Conservation (phyloP, 2,888 invertebrate genomes). For the Halictus quadricinctus region DNA sequence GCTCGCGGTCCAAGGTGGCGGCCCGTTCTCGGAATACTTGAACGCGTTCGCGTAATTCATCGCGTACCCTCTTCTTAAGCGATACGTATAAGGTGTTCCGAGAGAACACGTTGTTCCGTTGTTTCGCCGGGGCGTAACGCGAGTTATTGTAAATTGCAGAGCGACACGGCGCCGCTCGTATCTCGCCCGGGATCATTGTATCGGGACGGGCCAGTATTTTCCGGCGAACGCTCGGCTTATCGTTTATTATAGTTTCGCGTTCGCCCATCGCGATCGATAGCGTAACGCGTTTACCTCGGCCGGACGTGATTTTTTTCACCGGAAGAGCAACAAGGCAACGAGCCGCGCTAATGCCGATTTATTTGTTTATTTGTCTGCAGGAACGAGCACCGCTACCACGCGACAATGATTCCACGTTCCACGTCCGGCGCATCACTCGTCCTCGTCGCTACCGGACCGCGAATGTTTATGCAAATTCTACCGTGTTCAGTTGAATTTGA, state of each 20-base stretch:
- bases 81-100: background rate
- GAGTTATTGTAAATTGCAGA: slow-evolving; percentile 24
- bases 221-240: slow-evolving; percentile 7
- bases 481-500: too few species aligned
- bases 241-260: background rate
- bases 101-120: slow-evolving; percentile 1
- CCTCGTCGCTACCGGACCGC: too few species aligned
- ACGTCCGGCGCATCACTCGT: background rate
- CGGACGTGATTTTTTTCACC: background rate
- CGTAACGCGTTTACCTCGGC: background rate
- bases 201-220: background rate
- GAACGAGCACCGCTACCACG: background rate
- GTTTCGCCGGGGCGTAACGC: background rate
- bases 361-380: background rate
- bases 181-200: background rate
- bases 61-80: background rate
- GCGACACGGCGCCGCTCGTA: background rate
- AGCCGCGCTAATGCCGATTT: background rate
- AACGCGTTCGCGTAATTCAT: background rate
- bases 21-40: background rate
- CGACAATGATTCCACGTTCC: background rate
- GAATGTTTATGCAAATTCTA: too few species aligned
- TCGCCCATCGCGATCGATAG: background rate
- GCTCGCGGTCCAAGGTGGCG: background rate
- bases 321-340: background rate